A percentile compares a stretch with the other conserved stretches of the same genome.
Conservation (phyloP, 2,797 vertebrate genomes). For the Furcifer pardalis region DNA sequence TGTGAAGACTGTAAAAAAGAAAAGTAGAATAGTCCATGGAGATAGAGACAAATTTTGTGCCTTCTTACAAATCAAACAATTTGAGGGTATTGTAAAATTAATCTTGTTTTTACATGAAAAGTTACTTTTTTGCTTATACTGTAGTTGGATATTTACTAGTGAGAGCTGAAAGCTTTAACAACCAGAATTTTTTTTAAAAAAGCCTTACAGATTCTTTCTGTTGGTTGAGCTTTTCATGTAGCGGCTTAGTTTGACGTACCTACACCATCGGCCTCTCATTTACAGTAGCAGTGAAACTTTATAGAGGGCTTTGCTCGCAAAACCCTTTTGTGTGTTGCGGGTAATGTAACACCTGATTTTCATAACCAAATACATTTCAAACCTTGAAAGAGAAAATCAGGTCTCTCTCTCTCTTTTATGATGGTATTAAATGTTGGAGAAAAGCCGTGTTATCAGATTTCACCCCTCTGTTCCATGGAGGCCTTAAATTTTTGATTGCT, state of each 20-base stretch:
- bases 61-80: neutral
- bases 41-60: neutral
- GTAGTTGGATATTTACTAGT: neutral
- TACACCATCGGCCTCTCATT: neutral
- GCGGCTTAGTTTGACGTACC: rapidly evolving
- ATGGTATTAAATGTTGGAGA: slow-evolving; percentile 48
- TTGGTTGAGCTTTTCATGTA: neutral
- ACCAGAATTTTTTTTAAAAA: neutral
- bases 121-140: too few species aligned
- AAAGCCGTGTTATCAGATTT: slow-evolving; percentile 60
- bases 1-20: neutral
- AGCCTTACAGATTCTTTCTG: neutral
- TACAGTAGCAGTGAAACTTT: slow-evolving; percentile 38
- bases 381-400: slow-evolving; percentile 56
- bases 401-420: slow-evolving; percentile 49
- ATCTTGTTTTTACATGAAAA: neutral
- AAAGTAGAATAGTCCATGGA: neutral
- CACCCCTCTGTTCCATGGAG: slow-evolving; percentile 49
- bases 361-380: slow-evolving; percentile 49
- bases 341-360: slow-evolving; percentile 48
- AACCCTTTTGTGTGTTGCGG: slow-evolving; percentile 19
- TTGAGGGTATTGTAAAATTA: neutral
- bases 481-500: slow-evolving; percentile 42
- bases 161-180: neutral
- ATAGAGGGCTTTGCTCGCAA: slow-evolving; percentile 22